A percentile compares a stretch with the other conserved stretches of the same genome.
Conservation (phyloP, 2,888 invertebrate species). For the Caenorhabditis zanzibari region DNA sequence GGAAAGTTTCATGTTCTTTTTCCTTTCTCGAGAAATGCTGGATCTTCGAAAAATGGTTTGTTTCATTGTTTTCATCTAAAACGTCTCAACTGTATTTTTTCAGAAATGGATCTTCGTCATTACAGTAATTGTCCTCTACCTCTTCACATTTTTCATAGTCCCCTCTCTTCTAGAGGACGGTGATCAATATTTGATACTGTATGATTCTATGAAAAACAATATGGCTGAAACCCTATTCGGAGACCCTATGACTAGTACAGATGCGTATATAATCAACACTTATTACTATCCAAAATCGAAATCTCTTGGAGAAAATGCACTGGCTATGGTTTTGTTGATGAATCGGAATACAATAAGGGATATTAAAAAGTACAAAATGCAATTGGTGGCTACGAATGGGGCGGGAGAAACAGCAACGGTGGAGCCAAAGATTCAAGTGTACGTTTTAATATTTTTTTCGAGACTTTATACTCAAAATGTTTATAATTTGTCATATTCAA, state of each 20-base stretch:
- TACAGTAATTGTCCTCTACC: background rate
- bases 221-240: constrained; percentile 14
- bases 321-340: constrained; percentile 47
- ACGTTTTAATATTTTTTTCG: background rate
- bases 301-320: constrained; percentile 38
- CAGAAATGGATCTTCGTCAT: constrained; percentile 14
- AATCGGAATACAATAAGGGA: constrained; percentile 43
- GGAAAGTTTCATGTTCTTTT: background rate
- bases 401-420: background rate
- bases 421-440: constrained; percentile 17
- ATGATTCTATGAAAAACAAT: constrained; percentile 12
- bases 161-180: constrained; percentile 21
- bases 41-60: constrained; percentile 20
- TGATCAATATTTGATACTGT: constrained; percentile 26
- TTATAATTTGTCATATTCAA: background rate
- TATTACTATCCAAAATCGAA: constrained; percentile 42
- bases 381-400: constrained; percentile 18
- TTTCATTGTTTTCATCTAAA: background rate
- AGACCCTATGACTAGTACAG: constrained; percentile 11
- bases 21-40: background rate
- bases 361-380: constrained; percentile 39
- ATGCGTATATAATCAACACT: constrained; percentile 38
- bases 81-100: background rate
- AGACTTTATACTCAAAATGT: too few relatives aligned
- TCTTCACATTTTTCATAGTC: constrained; percentile 10